These are phyloP conservation scores for Centruroides sculpturatus DNA, from an alignment of 1,140 invertebrate species.

Conservation along the genomic window DNA sequence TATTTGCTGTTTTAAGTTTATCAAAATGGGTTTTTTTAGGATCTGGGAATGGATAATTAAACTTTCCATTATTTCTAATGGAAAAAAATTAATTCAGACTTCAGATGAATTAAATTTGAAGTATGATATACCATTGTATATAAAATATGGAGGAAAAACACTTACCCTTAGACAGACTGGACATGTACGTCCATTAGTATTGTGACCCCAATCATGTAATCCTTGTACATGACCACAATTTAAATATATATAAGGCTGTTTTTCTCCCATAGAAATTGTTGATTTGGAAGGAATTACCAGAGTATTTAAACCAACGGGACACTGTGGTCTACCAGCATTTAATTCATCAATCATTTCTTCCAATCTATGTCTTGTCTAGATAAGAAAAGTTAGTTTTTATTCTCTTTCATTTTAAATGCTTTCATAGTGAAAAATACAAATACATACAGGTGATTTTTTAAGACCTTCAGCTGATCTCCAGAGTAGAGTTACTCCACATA, in stretches of 20 bases:
- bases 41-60: too few relatives aligned
- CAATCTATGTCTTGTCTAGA: constrained; percentile 62
- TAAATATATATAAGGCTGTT: constrained; percentile 93
- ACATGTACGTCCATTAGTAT: constrained; percentile 66
- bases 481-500: constrained; percentile 95
- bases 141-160: neutral
- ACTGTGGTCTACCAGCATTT: constrained; percentile 95
- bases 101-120: too few relatives aligned
- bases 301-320: constrained; percentile 95
- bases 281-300: constrained; percentile 87
- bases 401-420: too few relatives aligned
- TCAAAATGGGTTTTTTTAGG: too few relatives aligned
- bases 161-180: constrained; percentile 32
- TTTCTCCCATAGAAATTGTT: constrained; percentile 38
- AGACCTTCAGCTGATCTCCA: constrained; percentile 95
- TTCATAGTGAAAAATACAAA: neutral
- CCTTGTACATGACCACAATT: constrained; percentile 97
- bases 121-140: too few relatives aligned
- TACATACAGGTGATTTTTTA: constrained; percentile 56
- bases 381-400: too few relatives aligned
- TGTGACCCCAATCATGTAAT: constrained; percentile 36
- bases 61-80: too few relatives aligned
- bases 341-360: constrained; percentile 85
- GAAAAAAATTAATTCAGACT: too few relatives aligned
- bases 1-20: too few relatives aligned